Base-by-base conservation (phyloP, 1,140 invertebrate genomes). In the Brachionus koreanus region DNA sequence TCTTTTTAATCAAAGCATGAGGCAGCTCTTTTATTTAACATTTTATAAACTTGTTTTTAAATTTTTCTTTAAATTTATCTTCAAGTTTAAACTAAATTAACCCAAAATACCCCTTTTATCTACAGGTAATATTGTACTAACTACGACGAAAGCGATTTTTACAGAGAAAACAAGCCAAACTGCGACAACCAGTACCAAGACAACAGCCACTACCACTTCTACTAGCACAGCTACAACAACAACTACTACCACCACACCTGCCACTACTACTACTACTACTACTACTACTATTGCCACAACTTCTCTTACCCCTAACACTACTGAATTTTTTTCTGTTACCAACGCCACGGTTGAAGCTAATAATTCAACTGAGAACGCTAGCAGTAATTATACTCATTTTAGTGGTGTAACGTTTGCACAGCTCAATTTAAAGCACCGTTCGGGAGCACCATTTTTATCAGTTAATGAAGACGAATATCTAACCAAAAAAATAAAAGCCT, bases 21-120 rank as follows among this genome's bases (percentile, higher is more conserved):
- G 5, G 6, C 25, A 65, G 63, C 35, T 69, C 29, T 65, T 19
- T 10, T 65, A n/a, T 65, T 29, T 65, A 65, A 65, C 63, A 12
- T 33, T 23, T 57, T 19, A 23, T 57, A 57, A 69, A 69, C 65
- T 69, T 69, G 65, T 37, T 69, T 69, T 69, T 69, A 69, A 69
- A 69, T 69, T 43, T 65, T 69, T 69, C 19, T 33, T 39, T 16
- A 74, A 74, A 74, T 46, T 74, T 46, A 74, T 25, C 37, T 74
- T 33, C 37, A 74, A 74, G 42, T 46, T 74, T 49, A 49, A 74
- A 12, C 10, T 46, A 74, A 35, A 33, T 46, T 72, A 39, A 72
- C 33, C 67, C 33, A 39, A 72, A 37, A 72, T 72, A 39, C 9
- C 33, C 63, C 25, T 72, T 72, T 72, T 39, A 35, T 39, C 37